Conservation (phyloP, 1,140 invertebrate genomes). For the Ceratina calcarata region DNA sequence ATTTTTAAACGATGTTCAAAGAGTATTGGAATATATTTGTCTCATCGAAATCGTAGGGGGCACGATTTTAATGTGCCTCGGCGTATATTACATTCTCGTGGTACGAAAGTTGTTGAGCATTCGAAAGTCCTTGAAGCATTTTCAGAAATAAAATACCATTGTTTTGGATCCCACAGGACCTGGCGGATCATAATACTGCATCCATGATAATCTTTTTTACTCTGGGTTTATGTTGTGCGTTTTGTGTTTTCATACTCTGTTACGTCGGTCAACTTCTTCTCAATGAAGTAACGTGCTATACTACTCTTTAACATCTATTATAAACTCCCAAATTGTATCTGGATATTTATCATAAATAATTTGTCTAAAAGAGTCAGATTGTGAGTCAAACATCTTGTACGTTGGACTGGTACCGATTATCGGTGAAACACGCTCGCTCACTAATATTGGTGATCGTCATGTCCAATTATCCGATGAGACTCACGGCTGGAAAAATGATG, state of each 20-base stretch:
- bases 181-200: not conserved
- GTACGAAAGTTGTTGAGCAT: not conserved
- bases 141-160: too few species aligned
- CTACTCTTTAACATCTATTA: too few species aligned
- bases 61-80: not conserved
- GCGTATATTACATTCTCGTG: not conserved
- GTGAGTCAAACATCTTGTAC: too few species aligned
- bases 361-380: too few species aligned
- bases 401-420: too few species aligned
- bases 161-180: too few species aligned
- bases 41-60: not conserved
- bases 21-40: not conserved
- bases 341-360: too few species aligned
- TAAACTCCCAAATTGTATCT: too few species aligned
- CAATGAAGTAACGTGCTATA: conserved; percentile 44
- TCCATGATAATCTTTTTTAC: not conserved
- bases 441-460: too few species aligned
- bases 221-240: not conserved
- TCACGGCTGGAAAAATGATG: not conserved
- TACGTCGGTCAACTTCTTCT: conserved; percentile 55
- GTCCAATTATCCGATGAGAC: not conserved
- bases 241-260: conserved; percentile 42
- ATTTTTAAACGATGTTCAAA: not conserved
- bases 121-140: too few species aligned
- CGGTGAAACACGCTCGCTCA: too few species aligned